Conservation (phyloP, 2,888 invertebrate species). For the Boloria selene region DNA sequence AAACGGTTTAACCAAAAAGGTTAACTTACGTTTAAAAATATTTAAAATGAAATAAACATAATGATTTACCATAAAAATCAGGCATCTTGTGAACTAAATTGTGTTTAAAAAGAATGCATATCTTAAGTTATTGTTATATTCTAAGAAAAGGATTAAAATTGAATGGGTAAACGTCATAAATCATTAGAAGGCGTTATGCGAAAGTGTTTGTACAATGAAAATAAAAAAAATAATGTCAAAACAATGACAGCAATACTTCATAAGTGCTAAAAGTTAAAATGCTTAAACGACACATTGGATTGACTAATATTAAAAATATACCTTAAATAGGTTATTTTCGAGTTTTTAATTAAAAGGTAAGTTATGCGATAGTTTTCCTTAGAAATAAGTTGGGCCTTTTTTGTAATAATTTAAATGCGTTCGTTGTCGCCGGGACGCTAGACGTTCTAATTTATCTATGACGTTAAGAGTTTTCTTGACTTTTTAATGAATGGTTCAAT, state of each 20-base stretch:
- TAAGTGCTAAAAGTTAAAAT: too few species aligned
- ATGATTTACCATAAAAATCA: neutral
- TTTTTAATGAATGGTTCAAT: neutral
- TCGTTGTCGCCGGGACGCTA: neutral
- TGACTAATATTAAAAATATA: too few species aligned
- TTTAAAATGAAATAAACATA: neutral
- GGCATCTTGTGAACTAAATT: neutral
- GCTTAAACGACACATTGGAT: too few species aligned
- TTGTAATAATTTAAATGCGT: constrained; percentile 3
- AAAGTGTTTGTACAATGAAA: neutral
- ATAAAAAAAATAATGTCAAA: constrained; percentile 7
- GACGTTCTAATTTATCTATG: constrained; percentile 10
- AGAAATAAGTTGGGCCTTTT: neutral
- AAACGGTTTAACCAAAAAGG: neutral
- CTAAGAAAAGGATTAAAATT: neutral
- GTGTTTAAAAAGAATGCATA: neutral
- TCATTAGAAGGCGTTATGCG: constrained; percentile 8
- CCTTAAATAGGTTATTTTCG: too few species aligned
- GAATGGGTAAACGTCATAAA: neutral
- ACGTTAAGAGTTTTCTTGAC: constrained; percentile 3
- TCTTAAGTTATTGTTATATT: neutral
- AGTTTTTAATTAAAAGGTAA: too few species aligned
- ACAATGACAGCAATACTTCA: constrained; percentile 6
- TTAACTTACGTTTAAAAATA: neutral
- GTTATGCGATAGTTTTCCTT: too few species aligned